Conservation (phyloP, 2,113 vertebrate species). For the Aplodontia rufa region DNA sequence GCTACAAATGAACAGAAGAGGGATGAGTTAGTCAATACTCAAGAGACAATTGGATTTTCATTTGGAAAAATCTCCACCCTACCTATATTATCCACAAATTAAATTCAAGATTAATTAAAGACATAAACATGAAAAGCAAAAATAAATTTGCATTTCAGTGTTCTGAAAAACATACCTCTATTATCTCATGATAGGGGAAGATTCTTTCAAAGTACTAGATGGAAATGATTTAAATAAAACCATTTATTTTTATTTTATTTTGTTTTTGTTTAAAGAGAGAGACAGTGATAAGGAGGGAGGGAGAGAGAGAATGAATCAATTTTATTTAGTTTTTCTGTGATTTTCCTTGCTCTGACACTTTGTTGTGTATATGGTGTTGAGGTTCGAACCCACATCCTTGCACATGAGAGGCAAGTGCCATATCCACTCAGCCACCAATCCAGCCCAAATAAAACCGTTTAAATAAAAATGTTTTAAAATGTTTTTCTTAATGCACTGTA, state of each 20-base stretch:
- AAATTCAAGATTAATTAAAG: background rate
- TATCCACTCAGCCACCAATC: too few species aligned
- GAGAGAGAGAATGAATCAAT: too few species aligned
- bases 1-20: background rate
- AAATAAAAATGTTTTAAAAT: background rate
- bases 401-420: too few species aligned
- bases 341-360: too few species aligned
- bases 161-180: background rate
- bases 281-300: too few species aligned
- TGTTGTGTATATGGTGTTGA: too few species aligned
- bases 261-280: too few species aligned
- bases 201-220: background rate
- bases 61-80: background rate
- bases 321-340: too few species aligned
- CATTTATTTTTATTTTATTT: too few species aligned
- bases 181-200: background rate
- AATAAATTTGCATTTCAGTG: background rate
- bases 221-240: background rate
- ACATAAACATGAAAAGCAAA: constrained; percentile 9
- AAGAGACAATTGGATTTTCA: background rate
- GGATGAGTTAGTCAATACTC: background rate
- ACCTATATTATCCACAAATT: background rate
- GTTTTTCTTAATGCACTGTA: too few species aligned
- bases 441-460: too few species aligned
- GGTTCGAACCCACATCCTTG: too few species aligned